phyloP scores from a whole-genome alignment of 2,113 vertebrate species.

The Cochlearius cochlearius region DNA sequence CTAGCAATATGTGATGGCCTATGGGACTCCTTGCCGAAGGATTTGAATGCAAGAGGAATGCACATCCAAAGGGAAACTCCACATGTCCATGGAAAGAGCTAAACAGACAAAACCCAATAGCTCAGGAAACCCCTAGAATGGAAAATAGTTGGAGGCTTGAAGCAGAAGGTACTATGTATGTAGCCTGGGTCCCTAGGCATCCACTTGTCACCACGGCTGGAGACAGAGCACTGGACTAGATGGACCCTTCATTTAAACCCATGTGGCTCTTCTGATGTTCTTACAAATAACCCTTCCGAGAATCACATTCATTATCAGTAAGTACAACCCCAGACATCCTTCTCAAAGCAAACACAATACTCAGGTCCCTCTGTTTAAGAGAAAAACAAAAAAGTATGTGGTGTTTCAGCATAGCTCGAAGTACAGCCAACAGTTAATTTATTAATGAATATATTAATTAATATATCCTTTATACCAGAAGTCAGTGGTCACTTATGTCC shows the following conservation, averaged over 20 bases:
- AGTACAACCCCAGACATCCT: background rate
- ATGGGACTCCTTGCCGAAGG: background rate
- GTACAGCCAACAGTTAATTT: background rate
- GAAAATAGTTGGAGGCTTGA: background rate
- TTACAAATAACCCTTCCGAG: background rate
- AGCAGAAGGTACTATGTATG: background rate
- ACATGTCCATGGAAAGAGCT: background rate
- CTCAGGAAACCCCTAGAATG: background rate
- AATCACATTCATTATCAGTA: background rate
- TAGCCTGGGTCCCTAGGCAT: background rate
- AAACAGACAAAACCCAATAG: background rate
- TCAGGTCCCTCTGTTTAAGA: background rate
- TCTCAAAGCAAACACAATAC: background rate
- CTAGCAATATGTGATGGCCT: background rate
- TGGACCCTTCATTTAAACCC: background rate
- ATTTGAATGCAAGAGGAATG: background rate
- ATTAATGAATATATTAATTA: slow-evolving; percentile 2
- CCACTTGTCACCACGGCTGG: background rate
- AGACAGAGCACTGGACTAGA: background rate
- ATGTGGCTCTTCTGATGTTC: background rate
- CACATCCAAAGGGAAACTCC: background rate
- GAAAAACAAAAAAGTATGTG: background rate
- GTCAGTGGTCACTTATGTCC: background rate
- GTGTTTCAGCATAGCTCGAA: background rate
- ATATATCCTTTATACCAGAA: background rate